A percentile compares a stretch with the other conserved stretches of the same genome.
These are phyloP conservation scores for Dryas iulia DNA, from an alignment of 1,140 invertebrate species.

Conservation along the genomic window DNA sequence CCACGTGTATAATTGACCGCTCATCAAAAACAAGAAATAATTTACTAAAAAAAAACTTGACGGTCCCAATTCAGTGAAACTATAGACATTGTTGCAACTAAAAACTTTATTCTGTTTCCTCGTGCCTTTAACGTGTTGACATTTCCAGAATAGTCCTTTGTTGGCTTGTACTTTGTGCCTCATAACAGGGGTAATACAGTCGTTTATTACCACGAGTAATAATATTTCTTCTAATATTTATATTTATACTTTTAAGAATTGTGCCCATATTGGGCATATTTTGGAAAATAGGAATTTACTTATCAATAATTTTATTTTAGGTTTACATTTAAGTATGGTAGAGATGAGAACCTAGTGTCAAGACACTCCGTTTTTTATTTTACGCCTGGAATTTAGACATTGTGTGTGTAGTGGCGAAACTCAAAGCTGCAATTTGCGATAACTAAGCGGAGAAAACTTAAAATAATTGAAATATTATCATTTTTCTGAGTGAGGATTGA, in stretches of 20 bases:
- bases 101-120: slow-evolving; percentile 52
- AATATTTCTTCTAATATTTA: background rate
- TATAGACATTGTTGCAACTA: slow-evolving; percentile 52
- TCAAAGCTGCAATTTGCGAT: no score
- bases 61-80: background rate
- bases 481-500: no score
- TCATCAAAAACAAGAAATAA: background rate
- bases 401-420: no score
- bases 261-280: background rate
- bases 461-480: no score
- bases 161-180: slow-evolving; percentile 36
- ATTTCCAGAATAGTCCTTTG: slow-evolving; percentile 68
- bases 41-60: background rate
- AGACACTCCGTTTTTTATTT: no score
- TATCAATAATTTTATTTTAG: no score
- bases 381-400: no score
- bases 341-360: no score
- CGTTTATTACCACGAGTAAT: background rate
- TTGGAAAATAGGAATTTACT: no score
- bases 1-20: no score
- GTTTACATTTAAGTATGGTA: no score
- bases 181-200: background rate
- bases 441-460: no score
- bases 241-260: slow-evolving; percentile 3
- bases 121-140: slow-evolving; percentile 54